Base-by-base conservation (phyloP, 2,888 invertebrate species). In the Aplocera efformata region DNA sequence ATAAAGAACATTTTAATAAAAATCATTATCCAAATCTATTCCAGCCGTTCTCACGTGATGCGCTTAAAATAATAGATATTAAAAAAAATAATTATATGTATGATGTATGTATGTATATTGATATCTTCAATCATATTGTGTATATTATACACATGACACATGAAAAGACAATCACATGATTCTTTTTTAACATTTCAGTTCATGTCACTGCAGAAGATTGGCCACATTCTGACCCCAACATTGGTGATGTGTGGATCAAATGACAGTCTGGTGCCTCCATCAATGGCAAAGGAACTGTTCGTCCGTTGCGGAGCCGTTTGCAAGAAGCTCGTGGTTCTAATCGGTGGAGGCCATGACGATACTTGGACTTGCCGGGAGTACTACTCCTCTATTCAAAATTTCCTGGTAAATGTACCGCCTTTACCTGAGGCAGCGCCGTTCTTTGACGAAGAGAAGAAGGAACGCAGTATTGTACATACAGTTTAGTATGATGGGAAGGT, bases 351-450 rank as follows among this genome's bases (percentile, higher is more conserved):
- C 0, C 98, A 98, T 77, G 98, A 98, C 67, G 97, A 98, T 75
- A 98, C 98, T 0, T 98, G 98, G 98, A 94, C 94, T 44, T 92
- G 94, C 59, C 91, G 93, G 47, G 95, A 95, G 49, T 98, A 96
- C 61, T 94, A 92, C 63, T 74, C 89, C 11, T 80, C 85, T 1
- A 67, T 91, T 43, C 88, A 89, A 58, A 79, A 88, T 46, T 91
- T 91, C 58, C 65, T 91, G 36, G 26, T 60, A 6, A 79, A 74
- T 44, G 71, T 77, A 0, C 83, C 85, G 4, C 58, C 77, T 0
- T 49, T 80, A 24, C 72, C 81, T 7, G 73, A 76, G 37, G 61
- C 69, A 7, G 68, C 67, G 0, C 71, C 76, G 0, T 80, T 60
- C 50, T 77, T 67, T 31, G 77, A 81, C 42, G 65, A 70, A 10